These are phyloP conservation scores for Psix sp. DNA, from an alignment of 1,140 invertebrate species.

Conservation along the genomic window DNA sequence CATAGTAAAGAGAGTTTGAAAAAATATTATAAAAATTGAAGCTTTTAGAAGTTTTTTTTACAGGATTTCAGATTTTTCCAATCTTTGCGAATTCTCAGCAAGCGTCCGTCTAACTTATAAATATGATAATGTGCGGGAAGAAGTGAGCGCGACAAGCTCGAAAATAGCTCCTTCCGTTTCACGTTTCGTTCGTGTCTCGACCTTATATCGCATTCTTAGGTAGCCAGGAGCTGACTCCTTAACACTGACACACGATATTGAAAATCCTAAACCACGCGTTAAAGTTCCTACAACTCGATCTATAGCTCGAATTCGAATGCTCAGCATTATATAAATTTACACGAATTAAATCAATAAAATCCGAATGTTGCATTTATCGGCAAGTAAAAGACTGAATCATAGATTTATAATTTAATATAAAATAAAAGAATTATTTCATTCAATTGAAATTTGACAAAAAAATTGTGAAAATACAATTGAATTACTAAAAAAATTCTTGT, in stretches of 20 bases:
- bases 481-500: no score
- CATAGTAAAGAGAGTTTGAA: slow-evolving; percentile 19
- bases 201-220: slow-evolving; percentile 52
- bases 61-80: slow-evolving; percentile 59
- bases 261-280: slow-evolving; percentile 71
- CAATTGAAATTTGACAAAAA: no score
- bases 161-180: slow-evolving; percentile 69
- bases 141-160: slow-evolving; percentile 64
- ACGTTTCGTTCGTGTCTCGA: slow-evolving; percentile 50
- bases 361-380: no score
- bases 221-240: slow-evolving; percentile 62
- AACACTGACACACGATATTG: slow-evolving; percentile 63
- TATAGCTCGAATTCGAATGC: slow-evolving; percentile 33
- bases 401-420: no score
- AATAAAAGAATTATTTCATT: no score
- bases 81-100: slow-evolving; percentile 56
- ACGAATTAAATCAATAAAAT: slow-evolving; percentile 51
- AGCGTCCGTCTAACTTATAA: slow-evolving; percentile 67
- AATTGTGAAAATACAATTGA: no score
- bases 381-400: neutral
- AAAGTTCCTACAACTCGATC: slow-evolving; percentile 59
- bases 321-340: slow-evolving; percentile 44
- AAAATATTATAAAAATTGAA: slow-evolving; percentile 51
- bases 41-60: slow-evolving; percentile 50
- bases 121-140: slow-evolving; percentile 69